These are phyloP conservation scores for Sebastes goodei DNA, from an alignment of 2,797 vertebrate species.

Conservation along the genomic window DNA sequence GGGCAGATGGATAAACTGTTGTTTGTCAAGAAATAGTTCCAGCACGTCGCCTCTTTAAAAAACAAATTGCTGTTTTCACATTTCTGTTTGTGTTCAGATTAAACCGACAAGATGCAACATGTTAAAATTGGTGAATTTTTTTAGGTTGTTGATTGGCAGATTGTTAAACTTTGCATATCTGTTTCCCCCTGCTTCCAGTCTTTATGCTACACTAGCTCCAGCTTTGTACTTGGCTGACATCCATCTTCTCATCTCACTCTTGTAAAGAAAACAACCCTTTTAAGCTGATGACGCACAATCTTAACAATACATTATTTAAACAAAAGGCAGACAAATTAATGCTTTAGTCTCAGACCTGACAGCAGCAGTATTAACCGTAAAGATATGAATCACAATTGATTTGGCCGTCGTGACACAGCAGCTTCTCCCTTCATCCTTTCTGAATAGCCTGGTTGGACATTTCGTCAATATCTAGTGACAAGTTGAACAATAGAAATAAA, in stretches of 20 bases:
- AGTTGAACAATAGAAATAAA: not conserved
- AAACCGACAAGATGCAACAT: no score
- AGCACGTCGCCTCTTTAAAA: no score
- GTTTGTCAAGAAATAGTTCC: no score
- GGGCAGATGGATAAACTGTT: no score
- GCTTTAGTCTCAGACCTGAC: not conserved
- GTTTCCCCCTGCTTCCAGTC: no score
- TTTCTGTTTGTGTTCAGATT: no score
- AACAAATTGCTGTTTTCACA: no score
- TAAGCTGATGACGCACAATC: not conserved
- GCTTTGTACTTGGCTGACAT: no score
- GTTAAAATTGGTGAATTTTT: no score
- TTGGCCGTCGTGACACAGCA: not conserved
- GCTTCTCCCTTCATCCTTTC: constrained; percentile 19
- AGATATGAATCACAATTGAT: constrained; percentile 50
- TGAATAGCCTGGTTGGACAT: constrained; percentile 2
- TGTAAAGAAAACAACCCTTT: not conserved
- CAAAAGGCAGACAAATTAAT: not conserved
- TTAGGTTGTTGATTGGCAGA: no score
- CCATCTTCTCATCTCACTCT: not conserved
- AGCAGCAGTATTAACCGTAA: constrained; percentile 9
- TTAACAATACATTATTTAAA: not conserved
- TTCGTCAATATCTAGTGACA: constrained; percentile 44
- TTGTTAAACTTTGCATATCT: no score
- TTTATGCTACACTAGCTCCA: no score